Conservation (phyloP, 2,113 vertebrate species). For the Andinoacara biseriatus region DNA sequence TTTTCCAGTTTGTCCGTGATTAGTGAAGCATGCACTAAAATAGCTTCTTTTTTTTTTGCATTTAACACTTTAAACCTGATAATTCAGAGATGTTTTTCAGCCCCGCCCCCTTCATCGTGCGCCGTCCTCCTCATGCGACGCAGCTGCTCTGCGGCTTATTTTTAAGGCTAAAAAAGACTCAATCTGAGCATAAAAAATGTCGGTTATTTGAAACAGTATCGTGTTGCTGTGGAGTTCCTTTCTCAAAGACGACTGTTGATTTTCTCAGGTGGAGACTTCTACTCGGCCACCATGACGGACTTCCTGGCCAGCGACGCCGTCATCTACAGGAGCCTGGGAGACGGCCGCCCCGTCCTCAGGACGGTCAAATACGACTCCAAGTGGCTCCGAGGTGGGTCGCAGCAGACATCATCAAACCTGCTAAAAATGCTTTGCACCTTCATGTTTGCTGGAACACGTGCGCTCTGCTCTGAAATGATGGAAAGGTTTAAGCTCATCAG, state of each 20-base stretch:
- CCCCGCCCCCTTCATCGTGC: too few relatives aligned
- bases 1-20: neutral
- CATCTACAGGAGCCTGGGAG: constrained; percentile 89
- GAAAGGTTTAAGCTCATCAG: too few relatives aligned
- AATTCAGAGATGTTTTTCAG: too few relatives aligned
- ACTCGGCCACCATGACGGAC: constrained; percentile 90
- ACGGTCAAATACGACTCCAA: constrained; percentile 93
- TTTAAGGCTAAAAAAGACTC: neutral
- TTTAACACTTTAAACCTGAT: too few relatives aligned
- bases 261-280: constrained; percentile 85
- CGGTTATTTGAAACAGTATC: too few relatives aligned
- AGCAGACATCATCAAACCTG: neutral
- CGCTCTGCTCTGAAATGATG: too few relatives aligned
- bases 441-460: neutral
- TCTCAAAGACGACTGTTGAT: neutral
- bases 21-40: too few relatives aligned
- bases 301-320: constrained; percentile 91
- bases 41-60: too few relatives aligned
- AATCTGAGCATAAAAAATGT: neutral
- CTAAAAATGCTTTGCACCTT: neutral
- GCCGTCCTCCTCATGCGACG: too few relatives aligned
- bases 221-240: neutral
- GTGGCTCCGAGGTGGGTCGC: constrained; percentile 84
- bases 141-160: too few relatives aligned
- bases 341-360: constrained; percentile 81